phyloP scores from a whole-genome alignment of 2,888 invertebrate species.

The Vesta saturnalis region DNA sequence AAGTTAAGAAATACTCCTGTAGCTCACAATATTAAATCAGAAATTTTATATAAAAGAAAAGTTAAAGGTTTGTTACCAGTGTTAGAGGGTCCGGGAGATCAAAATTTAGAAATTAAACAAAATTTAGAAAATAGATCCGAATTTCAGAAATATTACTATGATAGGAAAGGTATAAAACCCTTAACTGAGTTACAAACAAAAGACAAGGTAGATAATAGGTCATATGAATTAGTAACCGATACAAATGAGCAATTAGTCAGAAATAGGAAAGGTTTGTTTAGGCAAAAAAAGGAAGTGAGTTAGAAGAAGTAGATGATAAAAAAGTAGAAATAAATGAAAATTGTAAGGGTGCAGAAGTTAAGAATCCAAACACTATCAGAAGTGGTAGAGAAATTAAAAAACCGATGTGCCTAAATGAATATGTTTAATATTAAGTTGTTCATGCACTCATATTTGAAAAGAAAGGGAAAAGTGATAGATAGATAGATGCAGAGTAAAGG shows the following conservation, averaged over 20 bases:
- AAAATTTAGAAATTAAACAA: slow-evolving; percentile 12
- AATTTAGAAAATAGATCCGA: slow-evolving; percentile 3
- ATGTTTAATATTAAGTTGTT: too few species aligned
- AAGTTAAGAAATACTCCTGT: neutral
- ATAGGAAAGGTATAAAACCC: neutral
- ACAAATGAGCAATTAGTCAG: slow-evolving; percentile 9
- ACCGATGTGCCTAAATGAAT: too few species aligned
- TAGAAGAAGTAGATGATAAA: too few species aligned
- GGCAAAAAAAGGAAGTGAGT: neutral
- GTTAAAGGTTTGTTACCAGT: slow-evolving; percentile 2
- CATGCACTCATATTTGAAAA: too few species aligned
- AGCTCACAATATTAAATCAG: slow-evolving; percentile 3
- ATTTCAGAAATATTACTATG: slow-evolving; percentile 9
- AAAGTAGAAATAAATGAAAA: too few species aligned
- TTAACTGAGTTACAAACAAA: too few species aligned
- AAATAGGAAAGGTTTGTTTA: slow-evolving; percentile 8
- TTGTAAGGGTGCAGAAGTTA: too few species aligned
- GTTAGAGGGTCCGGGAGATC: slow-evolving; percentile 5
- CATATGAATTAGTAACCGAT: neutral
- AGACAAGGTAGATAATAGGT: slow-evolving; percentile 3
- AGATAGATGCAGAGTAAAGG: too few species aligned
- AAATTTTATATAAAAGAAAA: neutral
- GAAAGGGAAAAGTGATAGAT: too few species aligned
- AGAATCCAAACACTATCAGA: too few species aligned
- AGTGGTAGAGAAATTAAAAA: too few species aligned